A percentile compares a stretch with the other conserved stretches of the same genome.
phyloP scores from a whole-genome alignment of 1,140 invertebrate species.

The Notospermus geniculatus region DNA sequence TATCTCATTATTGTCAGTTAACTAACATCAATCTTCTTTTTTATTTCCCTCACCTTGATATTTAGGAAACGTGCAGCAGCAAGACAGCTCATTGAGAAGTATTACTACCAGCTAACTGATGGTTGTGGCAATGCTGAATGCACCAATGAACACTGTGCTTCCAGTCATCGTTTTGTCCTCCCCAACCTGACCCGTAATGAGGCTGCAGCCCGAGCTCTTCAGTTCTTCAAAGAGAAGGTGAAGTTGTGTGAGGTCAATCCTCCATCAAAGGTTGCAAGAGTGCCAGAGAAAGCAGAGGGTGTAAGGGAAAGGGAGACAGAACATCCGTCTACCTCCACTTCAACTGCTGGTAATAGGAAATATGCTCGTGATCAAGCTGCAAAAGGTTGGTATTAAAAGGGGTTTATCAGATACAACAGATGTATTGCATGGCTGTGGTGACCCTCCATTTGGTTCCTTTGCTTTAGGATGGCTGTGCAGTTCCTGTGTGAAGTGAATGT shows the following conservation, averaged over 20 bases:
- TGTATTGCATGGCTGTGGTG: too few species aligned
- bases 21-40: not conserved
- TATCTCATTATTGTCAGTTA: too few species aligned
- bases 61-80: slow-evolving; percentile 78
- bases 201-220: slow-evolving; percentile 81
- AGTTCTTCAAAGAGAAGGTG: slow-evolving; percentile 80
- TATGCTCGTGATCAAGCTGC: not conserved
- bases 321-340: slow-evolving; percentile 3
- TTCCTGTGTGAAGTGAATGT: not conserved
- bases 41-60: not conserved
- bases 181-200: slow-evolving; percentile 63
- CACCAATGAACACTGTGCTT: slow-evolving; percentile 82
- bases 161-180: slow-evolving; percentile 60
- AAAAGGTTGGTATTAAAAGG: too few species aligned
- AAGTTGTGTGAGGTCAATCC: slow-evolving; percentile 72
- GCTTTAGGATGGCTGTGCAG: too few species aligned
- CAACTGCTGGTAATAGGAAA: not conserved
- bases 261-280: slow-evolving; percentile 66
- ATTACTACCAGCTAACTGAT: slow-evolving; percentile 87
- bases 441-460: too few species aligned
- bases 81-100: slow-evolving; percentile 83
- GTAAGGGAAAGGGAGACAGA: not conserved
- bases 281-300: slow-evolving; percentile 11
- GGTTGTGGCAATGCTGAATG: slow-evolving; percentile 85
- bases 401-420: too few species aligned